Conservation (phyloP, 2,113 vertebrate species). For the Struthidea cinerea region DNA sequence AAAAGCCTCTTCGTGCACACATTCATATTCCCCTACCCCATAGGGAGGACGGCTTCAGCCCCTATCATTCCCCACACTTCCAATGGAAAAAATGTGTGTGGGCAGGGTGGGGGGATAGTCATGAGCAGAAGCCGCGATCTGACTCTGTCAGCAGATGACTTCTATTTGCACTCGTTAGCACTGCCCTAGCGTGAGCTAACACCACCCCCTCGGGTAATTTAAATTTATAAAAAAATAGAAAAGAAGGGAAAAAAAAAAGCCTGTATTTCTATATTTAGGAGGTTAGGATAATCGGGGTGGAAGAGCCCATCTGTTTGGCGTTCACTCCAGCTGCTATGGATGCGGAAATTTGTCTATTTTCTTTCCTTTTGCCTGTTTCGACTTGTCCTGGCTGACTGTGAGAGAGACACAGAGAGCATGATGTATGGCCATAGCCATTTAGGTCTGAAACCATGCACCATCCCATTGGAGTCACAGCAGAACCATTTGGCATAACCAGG, state of each 20-base stretch:
- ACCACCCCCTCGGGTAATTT: slow-evolving; percentile 80
- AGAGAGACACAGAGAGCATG: neutral
- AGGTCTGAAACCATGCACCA: neutral
- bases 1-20: neutral
- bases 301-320: slow-evolving; percentile 83
- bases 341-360: slow-evolving; percentile 69
- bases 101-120: slow-evolving; percentile 9
- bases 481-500: neutral
- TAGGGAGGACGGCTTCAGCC: neutral
- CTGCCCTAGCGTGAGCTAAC: slow-evolving; percentile 74
- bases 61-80: neutral
- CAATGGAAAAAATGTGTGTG: neutral
- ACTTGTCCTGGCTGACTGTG: slow-evolving; percentile 44
- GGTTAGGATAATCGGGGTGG: slow-evolving; percentile 81
- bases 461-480: neutral
- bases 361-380: slow-evolving; percentile 48
- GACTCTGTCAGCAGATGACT: slow-evolving; percentile 73
- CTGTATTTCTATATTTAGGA: slow-evolving; percentile 83
- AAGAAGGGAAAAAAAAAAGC: neutral
- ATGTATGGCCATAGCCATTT: neutral
- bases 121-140: slow-evolving; percentile 44
- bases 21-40: neutral
- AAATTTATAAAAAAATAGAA: slow-evolving; percentile 64
- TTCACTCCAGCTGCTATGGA: slow-evolving; percentile 78
- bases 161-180: slow-evolving; percentile 78